Conservation (phyloP, 2,113 vertebrate species). For the Brachirus orientalis region DNA sequence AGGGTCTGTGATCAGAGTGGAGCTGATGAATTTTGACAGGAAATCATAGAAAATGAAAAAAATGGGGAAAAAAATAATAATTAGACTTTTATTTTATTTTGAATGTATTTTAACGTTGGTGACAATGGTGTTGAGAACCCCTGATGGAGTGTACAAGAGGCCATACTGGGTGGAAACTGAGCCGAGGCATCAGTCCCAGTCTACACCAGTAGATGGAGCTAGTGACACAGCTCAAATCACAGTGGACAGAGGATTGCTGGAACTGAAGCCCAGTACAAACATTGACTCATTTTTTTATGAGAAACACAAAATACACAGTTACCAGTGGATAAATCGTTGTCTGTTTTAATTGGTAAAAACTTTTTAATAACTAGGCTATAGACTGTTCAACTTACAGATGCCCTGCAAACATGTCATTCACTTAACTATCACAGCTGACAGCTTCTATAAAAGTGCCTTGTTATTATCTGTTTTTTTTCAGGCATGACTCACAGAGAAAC, state of each 20-base stretch:
- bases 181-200: not conserved
- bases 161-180: too few relatives aligned
- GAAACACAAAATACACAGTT: not conserved
- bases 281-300: not conserved
- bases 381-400: not conserved
- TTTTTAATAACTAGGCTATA: not conserved
- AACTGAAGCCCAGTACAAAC: not conserved
- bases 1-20: too few relatives aligned
- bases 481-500: not conserved
- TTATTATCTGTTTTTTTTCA: not conserved
- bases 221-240: conserved; percentile 7
- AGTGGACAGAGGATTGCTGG: not conserved
- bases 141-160: too few relatives aligned
- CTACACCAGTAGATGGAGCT: conserved; percentile 47
- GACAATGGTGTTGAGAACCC: too few relatives aligned
- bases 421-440: not conserved
- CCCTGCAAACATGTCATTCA: not conserved
- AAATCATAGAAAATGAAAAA: too few relatives aligned
- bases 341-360: not conserved
- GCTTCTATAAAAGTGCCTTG: not conserved
- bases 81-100: too few relatives aligned
- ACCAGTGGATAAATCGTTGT: not conserved
- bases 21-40: too few relatives aligned
- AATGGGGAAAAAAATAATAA: too few relatives aligned
- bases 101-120: too few relatives aligned